These are phyloP conservation scores for Heterotis niloticus DNA, from an alignment of 2,113 vertebrate genomes.

Conservation along the genomic window DNA sequence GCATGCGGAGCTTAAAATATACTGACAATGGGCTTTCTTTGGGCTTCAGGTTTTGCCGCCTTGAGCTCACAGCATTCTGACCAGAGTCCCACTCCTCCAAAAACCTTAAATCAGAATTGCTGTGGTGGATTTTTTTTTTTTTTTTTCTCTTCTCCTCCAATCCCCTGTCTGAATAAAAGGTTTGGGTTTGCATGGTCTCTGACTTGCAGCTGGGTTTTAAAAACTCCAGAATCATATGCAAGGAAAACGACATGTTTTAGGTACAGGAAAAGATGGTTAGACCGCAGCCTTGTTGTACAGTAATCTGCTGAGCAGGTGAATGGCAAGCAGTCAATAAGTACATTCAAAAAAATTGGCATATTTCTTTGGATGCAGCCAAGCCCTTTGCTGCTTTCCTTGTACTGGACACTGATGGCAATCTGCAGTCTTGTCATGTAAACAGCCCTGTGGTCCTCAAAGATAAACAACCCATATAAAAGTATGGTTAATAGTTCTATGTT, in stretches of 20 bases:
- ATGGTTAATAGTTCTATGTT: no score
- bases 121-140: background rate
- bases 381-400: no score
- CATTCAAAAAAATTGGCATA: no score
- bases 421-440: no score
- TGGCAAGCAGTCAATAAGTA: background rate
- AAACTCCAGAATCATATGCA: background rate
- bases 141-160: constrained; percentile 1
- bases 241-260: background rate
- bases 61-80: background rate
- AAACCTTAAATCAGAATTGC: background rate
- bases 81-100: background rate
- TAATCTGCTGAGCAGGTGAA: background rate
- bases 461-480: no score
- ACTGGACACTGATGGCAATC: no score
- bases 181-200: background rate
- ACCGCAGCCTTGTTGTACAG: background rate
- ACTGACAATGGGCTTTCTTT: background rate
- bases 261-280: background rate
- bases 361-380: no score
- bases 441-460: no score
- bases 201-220: background rate
- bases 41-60: background rate
- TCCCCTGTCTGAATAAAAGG: no score
- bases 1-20: background rate